A percentile compares a stretch with the other conserved stretches of the same genome.
phyloP scores from a whole-genome alignment of 2,797 vertebrate genomes.

The Anguilla obscura region DNA sequence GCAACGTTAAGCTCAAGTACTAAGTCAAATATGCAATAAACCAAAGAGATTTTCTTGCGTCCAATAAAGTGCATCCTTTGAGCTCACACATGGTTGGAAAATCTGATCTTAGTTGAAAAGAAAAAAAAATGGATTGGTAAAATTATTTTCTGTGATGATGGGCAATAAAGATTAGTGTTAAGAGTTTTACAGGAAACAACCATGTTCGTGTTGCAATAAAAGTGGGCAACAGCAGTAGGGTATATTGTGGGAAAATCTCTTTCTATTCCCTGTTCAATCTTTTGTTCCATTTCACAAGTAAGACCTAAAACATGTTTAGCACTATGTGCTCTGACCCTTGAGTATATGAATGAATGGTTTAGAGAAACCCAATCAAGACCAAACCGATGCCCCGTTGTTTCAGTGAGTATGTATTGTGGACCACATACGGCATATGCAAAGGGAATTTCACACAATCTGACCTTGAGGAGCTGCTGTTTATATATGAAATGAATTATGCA shows the following conservation, averaged over 20 bases:
- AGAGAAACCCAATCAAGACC: background rate
- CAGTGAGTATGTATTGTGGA: background rate
- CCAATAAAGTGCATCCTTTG: constrained; percentile 29
- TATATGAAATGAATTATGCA: constrained; percentile 18
- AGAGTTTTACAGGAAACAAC: constrained; percentile 5
- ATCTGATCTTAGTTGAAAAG: constrained; percentile 19
- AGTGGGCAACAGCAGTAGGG: background rate
- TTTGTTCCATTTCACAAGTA: background rate
- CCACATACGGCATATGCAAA: background rate
- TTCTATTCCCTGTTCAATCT: background rate
- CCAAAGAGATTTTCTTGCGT: background rate
- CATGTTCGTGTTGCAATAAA: background rate
- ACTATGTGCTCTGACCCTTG: background rate
- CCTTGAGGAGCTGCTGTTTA: constrained; percentile 31
- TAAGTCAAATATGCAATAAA: constrained; percentile 29
- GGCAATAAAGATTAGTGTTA: constrained; percentile 19
- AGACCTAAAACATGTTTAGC: background rate
- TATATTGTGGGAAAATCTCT: background rate
- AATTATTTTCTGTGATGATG: background rate
- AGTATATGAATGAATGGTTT: background rate
- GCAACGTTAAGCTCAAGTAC: constrained; percentile 30
- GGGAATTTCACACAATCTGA: constrained; percentile 24
- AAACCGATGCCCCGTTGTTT: background rate
- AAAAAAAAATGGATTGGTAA: background rate
- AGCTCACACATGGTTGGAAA: constrained; percentile 24